Base-by-base conservation (phyloP, 2,888 invertebrate species). In the Minunthozetes semirufus region DNA sequence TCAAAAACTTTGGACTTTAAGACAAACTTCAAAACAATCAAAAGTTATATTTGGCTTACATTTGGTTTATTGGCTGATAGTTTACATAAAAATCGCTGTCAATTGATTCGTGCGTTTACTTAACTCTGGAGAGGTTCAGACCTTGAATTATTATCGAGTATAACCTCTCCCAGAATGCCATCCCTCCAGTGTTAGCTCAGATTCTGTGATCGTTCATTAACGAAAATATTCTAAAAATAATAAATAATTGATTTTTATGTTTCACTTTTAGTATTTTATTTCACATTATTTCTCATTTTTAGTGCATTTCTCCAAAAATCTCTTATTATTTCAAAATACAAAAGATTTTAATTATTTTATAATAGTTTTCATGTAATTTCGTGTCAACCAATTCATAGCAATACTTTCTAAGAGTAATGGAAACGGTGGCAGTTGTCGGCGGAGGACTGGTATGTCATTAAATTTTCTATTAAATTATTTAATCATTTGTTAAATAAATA, bases 361-460 rank as follows among this genome's bases (percentile, higher is more conserved):
- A 29, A 1, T 59, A 27, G 38, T 63, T 33, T 33, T 63, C 29
- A 6, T 15, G 27, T 61, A 29, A 11, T 29, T 29, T 22, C 13
- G 42, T 50, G 50, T 50, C 50, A 19, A 19, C 2, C 27, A 27
- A 59, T 9, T 66, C 17, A 19, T 19, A 42, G 42, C 66, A 38
- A 66, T 19, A 42, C 9, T 9, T 33, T 19, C 42, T 66, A 42
- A 42, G 15, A 11, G 17, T 27, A 5, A 70, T 70, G 70, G 73
- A 61, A 46, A 33, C 42, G 63, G 73, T 80, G 29, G 80, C 80
- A 15, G 74, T 80, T 48, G 77, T 80, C 19, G 80, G 80, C 17
- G 80, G 79, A 15, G 80, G 80, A 48, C 76, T 80, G 78, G 80
- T 80, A 77, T 78, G 80, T 78, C 27, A 38, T 66, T 42, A 42